Conservation (phyloP, 2,888 invertebrate genomes). For the Chymomyza procnemis region DNA sequence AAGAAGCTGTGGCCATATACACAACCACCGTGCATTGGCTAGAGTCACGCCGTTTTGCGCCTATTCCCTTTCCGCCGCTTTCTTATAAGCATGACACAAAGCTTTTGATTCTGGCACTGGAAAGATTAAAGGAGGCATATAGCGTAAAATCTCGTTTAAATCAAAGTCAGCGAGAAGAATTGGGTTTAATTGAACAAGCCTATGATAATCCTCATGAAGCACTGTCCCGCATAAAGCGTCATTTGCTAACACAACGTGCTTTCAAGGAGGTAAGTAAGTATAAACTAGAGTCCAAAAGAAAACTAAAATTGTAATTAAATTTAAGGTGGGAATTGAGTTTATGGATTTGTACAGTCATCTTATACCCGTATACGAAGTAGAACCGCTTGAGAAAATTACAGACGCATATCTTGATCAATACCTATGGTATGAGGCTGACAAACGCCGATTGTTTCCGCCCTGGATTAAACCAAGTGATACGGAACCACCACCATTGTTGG, state of each 20-base stretch:
- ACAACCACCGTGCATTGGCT: constrained; percentile 99
- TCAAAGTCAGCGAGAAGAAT: constrained; percentile 98
- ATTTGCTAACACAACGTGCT: constrained; percentile 97
- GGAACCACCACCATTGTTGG: constrained; percentile 93
- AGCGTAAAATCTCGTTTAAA: constrained; percentile 98
- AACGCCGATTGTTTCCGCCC: constrained; percentile 95
- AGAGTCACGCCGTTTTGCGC: constrained; percentile 98
- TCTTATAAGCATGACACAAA: constrained; percentile 99
- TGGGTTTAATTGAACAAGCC: constrained; percentile 99
- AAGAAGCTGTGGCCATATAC: constrained; percentile 99
- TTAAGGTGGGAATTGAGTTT: constrained; percentile 97
- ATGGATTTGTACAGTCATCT: constrained; percentile 99
- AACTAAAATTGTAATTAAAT: neutral
- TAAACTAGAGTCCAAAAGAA: neutral
- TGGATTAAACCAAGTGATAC: constrained; percentile 99
- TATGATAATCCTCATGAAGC: constrained; percentile 99
- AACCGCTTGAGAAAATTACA: constrained; percentile 99
- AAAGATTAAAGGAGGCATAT: constrained; percentile 97
- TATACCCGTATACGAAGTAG: constrained; percentile 99
- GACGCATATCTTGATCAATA: constrained; percentile 99
- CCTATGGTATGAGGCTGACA: constrained; percentile 99
- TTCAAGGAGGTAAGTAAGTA: constrained; percentile 89
- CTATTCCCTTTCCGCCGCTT: constrained; percentile 99
- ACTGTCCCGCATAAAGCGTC: constrained; percentile 98
- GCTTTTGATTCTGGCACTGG: constrained; percentile 95